Conservation (phyloP, 1,140 invertebrate species). For the Archegozetes longisetosus region DNA sequence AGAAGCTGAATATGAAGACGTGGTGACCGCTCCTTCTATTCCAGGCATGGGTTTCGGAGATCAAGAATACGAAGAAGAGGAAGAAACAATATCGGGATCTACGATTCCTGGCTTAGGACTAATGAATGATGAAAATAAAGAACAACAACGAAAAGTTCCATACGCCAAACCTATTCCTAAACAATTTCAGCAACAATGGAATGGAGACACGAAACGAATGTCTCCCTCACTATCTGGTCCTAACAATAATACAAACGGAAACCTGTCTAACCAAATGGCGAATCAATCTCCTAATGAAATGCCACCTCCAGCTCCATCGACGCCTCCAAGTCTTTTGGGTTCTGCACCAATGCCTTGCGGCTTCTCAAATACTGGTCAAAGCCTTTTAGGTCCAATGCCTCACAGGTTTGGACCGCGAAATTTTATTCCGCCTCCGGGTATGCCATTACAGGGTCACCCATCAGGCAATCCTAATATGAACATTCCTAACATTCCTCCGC, state of each 20-base stretch:
- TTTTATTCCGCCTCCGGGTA: background rate
- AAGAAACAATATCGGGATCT: slow-evolving; percentile 21
- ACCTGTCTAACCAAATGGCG: background rate
- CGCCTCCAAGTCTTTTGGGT: background rate
- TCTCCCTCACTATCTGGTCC: too few species aligned
- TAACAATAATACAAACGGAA: background rate
- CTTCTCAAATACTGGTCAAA: too few species aligned
- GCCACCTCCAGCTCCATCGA: background rate
- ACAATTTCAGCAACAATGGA: slow-evolving; percentile 91
- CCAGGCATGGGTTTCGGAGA: slow-evolving; percentile 92
- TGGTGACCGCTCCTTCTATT: slow-evolving; percentile 42
- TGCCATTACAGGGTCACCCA: background rate
- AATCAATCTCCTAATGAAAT: too few species aligned
- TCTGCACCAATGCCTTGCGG: background rate
- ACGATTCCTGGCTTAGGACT: background rate
- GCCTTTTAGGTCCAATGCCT: background rate
- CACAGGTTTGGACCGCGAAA: background rate
- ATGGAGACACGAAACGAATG: background rate
- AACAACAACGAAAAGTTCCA: slow-evolving; percentile 39
- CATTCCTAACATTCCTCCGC: background rate
- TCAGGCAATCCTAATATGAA: background rate
- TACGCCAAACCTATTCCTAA: slow-evolving; percentile 89
- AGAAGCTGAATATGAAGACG: slow-evolving; percentile 48
- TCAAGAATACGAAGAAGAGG: slow-evolving; percentile 25
- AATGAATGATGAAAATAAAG: slow-evolving; percentile 8